Conservation (phyloP, 2,888 invertebrate species). For the Falcaria lacertinaria region DNA sequence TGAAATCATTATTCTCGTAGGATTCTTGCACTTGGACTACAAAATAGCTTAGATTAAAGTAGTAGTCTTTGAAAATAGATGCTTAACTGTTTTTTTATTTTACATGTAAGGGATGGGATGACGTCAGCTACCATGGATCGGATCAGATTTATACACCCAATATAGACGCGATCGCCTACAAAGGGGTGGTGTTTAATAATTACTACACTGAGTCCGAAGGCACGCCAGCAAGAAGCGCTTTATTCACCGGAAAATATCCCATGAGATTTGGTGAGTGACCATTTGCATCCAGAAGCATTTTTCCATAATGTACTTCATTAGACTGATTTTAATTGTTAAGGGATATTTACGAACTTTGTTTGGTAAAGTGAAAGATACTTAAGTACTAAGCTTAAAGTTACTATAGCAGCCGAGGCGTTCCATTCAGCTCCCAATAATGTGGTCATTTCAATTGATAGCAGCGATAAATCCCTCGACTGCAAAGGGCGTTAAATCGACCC, state of each 20-base stretch:
- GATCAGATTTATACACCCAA: constrained; percentile 92
- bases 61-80: neutral
- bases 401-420: neutral
- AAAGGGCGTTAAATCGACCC: neutral
- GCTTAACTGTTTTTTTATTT: neutral
- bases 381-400: no score
- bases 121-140: constrained; percentile 91
- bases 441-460: neutral
- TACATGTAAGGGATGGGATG: constrained; percentile 87
- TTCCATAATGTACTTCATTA: neutral
- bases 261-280: constrained; percentile 83
- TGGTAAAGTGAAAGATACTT: no score
- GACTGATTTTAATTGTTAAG: no score
- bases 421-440: neutral
- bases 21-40: no score
- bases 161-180: constrained; percentile 89
- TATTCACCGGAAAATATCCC: constrained; percentile 90
- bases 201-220: constrained; percentile 90
- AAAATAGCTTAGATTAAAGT: no score
- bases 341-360: no score
- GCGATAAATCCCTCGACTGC: neutral
- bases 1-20: no score
- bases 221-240: constrained; percentile 86
- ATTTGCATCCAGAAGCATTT: neutral
- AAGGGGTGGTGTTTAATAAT: constrained; percentile 88